phyloP scores from a whole-genome alignment of 2,113 vertebrate species.

The Recurvirostra avosetta region DNA sequence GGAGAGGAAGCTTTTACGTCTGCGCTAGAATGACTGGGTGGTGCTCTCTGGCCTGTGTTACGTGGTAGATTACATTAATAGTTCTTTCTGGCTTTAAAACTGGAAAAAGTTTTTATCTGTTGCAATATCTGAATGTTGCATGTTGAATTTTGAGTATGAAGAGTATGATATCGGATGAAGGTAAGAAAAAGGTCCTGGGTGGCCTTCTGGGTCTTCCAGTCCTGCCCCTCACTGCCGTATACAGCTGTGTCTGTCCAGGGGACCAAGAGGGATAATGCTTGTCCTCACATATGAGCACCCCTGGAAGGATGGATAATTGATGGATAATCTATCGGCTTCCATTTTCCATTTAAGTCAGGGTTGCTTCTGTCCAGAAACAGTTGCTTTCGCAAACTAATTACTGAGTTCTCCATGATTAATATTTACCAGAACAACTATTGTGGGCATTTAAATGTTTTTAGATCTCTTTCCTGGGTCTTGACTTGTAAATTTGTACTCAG shows the following conservation, averaged over 20 bases:
- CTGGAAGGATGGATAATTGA: neutral
- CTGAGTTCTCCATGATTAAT: neutral
- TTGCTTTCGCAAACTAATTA: neutral
- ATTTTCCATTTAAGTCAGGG: neutral
- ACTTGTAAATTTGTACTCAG: neutral
- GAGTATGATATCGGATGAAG: neutral
- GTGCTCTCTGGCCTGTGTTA: neutral
- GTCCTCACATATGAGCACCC: neutral
- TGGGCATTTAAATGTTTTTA: neutral
- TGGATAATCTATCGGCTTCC: neutral
- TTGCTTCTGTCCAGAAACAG: neutral
- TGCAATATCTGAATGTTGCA: neutral
- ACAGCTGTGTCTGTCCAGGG: accelerated
- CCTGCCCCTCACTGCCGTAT: neutral
- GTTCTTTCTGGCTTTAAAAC: neutral
- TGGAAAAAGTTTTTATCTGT: neutral
- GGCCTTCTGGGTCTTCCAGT: neutral
- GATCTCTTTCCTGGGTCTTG: neutral
- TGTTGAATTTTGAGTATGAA: neutral
- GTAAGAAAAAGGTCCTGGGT: neutral
- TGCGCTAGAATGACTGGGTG: neutral
- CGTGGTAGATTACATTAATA: neutral
- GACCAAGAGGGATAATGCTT: neutral
- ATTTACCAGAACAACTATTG: neutral
- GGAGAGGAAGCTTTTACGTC: neutral